Base-by-base conservation (phyloP, 2,888 invertebrate species). In the Pandemis heparana region DNA sequence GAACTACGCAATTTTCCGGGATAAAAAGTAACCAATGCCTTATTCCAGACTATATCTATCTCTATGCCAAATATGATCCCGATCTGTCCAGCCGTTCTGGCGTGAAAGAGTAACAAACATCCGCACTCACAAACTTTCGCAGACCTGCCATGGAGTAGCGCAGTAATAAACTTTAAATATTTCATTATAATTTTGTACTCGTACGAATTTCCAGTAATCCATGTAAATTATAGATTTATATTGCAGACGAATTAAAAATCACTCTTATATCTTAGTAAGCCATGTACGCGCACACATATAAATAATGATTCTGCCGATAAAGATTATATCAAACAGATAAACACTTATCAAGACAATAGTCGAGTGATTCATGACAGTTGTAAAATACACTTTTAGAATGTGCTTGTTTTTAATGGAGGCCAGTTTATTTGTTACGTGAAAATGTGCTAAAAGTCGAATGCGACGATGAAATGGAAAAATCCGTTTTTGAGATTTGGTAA, bases 281-380 rank as follows among this genome's bases (percentile, higher is more conserved):
- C 38, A 23, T 56, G 43, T 23, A 32, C 32, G 23, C 67, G 32
- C 53, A 66, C 16, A 48, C 48, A 48, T 18, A 23, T 14, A 61
- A 46, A 51, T 38, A 53, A 67, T 61, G 39, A 6, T 39, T 51
- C 16, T 10, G 23, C 23, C 23, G 74, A 74, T 74, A 74, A 69
- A 38, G 65, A 74, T 60, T 69, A 39, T 69, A 74, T 74, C 64
- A 38, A 59, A 62, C 41, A 41, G 74, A 74, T 74, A 70, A 65
- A 41, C 23, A 41, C 23, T 60, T 65, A 60, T 51, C 18, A 18
- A 18, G 48, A 68, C 53, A 48, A 60, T 4, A 38, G 56, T 56
- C 16, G 39, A n/a, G 41, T 64, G 69, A 74, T 32, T 69, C 68
- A 67, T 14, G 0, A 3, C 48, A 64, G 69, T 69, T 38, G 38